These are phyloP conservation scores for Abramis brama DNA, from an alignment of 2,113 vertebrate species.

Conservation along the genomic window DNA sequence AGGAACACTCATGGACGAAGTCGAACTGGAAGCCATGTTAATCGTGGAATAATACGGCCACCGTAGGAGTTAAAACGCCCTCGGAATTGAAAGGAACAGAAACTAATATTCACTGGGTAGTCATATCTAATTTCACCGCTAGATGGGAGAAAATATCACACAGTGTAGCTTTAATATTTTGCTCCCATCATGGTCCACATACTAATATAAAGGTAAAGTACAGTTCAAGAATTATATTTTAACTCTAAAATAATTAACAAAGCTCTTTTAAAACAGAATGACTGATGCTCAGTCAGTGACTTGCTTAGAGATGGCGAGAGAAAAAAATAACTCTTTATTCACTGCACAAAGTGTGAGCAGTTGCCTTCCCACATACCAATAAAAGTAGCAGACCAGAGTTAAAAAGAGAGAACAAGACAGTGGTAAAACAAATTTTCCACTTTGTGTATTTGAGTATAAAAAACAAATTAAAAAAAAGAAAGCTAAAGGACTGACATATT, in stretches of 20 bases:
- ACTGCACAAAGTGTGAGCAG: constrained; percentile 1
- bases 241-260: neutral
- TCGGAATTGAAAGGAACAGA: too few relatives aligned
- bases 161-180: neutral
- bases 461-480: neutral
- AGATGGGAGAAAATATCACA: too few relatives aligned
- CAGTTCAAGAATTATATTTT: neutral
- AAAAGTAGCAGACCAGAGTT: neutral
- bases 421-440: neutral
- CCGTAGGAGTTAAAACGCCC: too few relatives aligned
- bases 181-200: neutral
- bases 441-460: neutral
- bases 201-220: neutral
- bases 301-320: constrained; percentile 4
- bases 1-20: too few relatives aligned
- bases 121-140: too few relatives aligned
- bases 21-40: too few relatives aligned
- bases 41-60: too few relatives aligned
- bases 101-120: too few relatives aligned
- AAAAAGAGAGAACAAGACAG: neutral
- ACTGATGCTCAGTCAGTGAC: neutral
- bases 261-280: neutral
- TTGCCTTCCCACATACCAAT: neutral
- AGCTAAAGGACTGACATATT: neutral
- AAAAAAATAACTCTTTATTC: constrained; percentile 24